phyloP scores from a whole-genome alignment of 92 coral and sea anemone species.

The Epizoanthus stellaris region DNA sequence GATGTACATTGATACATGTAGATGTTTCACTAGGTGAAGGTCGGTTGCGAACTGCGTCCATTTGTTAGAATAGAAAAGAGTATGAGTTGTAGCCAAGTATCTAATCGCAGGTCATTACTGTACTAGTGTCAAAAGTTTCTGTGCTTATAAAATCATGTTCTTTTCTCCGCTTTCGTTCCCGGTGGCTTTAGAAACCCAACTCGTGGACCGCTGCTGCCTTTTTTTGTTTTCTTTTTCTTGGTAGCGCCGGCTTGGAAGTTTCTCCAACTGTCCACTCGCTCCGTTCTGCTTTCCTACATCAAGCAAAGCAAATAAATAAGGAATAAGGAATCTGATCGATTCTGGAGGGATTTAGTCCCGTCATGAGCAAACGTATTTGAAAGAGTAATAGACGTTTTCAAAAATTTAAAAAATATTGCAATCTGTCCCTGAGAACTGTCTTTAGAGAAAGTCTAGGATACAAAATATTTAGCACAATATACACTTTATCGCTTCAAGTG shows the following conservation, averaged over 20 bases:
- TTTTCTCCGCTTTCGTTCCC: constrained; percentile 89
- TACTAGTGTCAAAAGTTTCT: neutral
- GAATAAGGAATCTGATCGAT: no score
- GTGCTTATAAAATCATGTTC: neutral
- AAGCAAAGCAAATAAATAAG: neutral
- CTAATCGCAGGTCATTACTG: neutral
- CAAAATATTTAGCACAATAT: neutral
- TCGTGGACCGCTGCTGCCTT: constrained; percentile 68
- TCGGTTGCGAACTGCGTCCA: neutral
- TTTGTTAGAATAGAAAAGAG: neutral
- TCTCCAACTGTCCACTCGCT: constrained; percentile 99
- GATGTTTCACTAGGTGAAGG: no score
- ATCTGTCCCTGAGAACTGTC: neutral
- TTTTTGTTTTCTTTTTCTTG: constrained; percentile 80
- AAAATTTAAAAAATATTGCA: no score
- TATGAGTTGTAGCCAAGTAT: no score
- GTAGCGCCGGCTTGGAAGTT: constrained; percentile 79
- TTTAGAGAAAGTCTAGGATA: neutral
- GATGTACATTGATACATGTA: no score
- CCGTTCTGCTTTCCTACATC: constrained; percentile 90
- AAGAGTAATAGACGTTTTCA: no score
- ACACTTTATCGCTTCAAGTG: no score
- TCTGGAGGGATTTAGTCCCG: no score
- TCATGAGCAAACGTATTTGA: no score
- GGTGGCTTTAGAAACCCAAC: constrained; percentile 83